Percentiles rank a stretch among this genome's conserved stretches.
Conservation (phyloP, 2,888 invertebrate species). For the Chorisops tibialis region DNA sequence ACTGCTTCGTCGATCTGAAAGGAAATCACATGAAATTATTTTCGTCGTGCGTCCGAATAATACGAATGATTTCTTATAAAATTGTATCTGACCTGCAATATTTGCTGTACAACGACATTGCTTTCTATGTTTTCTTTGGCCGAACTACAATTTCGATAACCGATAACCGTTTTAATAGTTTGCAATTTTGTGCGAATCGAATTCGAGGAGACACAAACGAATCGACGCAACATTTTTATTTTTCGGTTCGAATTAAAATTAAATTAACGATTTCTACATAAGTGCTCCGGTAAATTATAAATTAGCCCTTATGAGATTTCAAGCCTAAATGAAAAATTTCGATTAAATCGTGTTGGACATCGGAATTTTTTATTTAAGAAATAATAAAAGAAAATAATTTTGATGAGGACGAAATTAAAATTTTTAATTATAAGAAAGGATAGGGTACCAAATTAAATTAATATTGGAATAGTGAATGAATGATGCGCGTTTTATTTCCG, state of each 20-base stretch:
- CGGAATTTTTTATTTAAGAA: too few relatives aligned
- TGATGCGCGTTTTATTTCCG: too few relatives aligned
- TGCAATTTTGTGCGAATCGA: conserved; percentile 23
- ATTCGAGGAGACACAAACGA: conserved; percentile 43
- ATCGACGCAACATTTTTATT: conserved; percentile 48
- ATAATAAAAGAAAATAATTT: too few relatives aligned
- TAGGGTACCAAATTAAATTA: too few relatives aligned
- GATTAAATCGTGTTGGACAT: too few relatives aligned
- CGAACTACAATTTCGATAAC: conserved; percentile 1
- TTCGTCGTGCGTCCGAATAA: not conserved
- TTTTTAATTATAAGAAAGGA: too few relatives aligned
- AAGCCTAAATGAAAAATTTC: conserved; percentile 14
- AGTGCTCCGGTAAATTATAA: not conserved
- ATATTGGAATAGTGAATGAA: too few relatives aligned
- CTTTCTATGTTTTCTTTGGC: conserved; percentile 41
- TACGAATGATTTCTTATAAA: conserved; percentile 2
- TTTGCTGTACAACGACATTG: conserved; percentile 42
- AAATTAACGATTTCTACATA: not conserved
- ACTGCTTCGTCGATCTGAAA: conserved; percentile 82
- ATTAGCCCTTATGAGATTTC: not conserved
- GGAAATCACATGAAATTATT: conserved; percentile 36
- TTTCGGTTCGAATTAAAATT: too few relatives aligned
- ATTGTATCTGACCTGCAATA: conserved; percentile 48
- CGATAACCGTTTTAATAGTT: conserved; percentile 3
- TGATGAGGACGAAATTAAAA: too few relatives aligned